These are phyloP conservation scores for Ceramica pisi DNA, from an alignment of 2,888 invertebrate genomes.

Conservation along the genomic window DNA sequence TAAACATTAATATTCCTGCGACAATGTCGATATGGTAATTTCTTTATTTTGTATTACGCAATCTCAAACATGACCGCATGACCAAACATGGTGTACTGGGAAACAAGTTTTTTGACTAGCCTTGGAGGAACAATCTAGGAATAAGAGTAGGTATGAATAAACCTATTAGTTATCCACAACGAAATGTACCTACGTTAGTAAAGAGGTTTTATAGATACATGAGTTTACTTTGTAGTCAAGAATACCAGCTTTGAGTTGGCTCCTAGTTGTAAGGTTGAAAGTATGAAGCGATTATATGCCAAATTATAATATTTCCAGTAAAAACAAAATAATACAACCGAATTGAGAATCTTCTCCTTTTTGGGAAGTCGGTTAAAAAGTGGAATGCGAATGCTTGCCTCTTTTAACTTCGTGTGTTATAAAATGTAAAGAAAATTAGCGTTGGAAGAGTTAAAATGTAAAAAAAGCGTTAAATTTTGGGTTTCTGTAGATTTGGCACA, in stretches of 20 bases:
- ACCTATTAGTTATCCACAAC: background rate
- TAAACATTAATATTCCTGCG: constrained; percentile 27
- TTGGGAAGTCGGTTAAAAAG: no score
- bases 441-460: no score
- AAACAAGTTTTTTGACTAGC: constrained; percentile 2
- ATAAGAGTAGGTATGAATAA: background rate
- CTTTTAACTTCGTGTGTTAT: no score
- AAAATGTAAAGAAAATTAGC: no score
- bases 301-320: no score
- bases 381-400: no score
- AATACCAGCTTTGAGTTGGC: background rate
- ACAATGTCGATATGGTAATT: constrained; percentile 19
- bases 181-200: background rate
- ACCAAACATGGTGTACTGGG: background rate
- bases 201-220: background rate
- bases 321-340: no score
- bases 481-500: no score
- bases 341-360: no score
- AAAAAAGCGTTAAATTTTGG: no score
- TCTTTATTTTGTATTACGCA: constrained; percentile 9
- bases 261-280: no score
- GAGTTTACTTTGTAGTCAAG: background rate
- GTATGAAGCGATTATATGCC: no score
- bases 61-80: constrained; percentile 9
- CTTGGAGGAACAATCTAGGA: background rate